Base-by-base conservation (phyloP, 2,888 invertebrate species). In the Apamea epomidion region DNA sequence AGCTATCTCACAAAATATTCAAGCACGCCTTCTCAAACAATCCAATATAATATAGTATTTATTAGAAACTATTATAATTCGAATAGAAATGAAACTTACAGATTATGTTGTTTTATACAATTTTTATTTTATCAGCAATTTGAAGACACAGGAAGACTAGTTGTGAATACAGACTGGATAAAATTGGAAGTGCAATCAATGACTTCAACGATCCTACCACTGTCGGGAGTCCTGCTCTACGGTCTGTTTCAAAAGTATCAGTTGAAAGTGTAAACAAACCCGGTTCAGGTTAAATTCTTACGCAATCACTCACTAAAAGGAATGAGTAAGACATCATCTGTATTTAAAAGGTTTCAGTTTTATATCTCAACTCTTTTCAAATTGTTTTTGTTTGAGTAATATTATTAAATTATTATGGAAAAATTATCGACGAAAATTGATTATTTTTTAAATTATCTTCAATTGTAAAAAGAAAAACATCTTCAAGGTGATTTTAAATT, bases 71-170 rank as follows among this genome's bases (percentile, higher is more conserved):
- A 73, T 74, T 58, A 67, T 62, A 62, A 70, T 76, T 82, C 14
- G 21, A 64, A 64, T 67, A 62, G n/a, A 78, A 84, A 84, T 76
- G 32, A 84, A 86, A 84, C 78, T 84, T 86, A 81, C 81, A 78
- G 25, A 78, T 73, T 79, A 83, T 48, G 14, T 78, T 51, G 48
- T 32, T 71, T 82, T 82, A 75, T 83, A 85, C 69, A 75, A 18
- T 83, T 74, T 78, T 82, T 76, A 74, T 85, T 82, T 70, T 65
- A 58, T 73, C 68, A 75, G 74, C 76, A 71, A 69, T 83, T 83
- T 68, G 42, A 76, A 79, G 76, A 80, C 69, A 69, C 62, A 80
- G 83, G 83, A 85, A 85, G 85, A 85, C 80, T 80, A 85, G 76
- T 78, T 64, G 67, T 54, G 64, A 74, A 68, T 79, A 82, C 80